These are phyloP conservation scores for Drosophila orena DNA, from an alignment of 1,140 invertebrate genomes.

Conservation along the genomic window DNA sequence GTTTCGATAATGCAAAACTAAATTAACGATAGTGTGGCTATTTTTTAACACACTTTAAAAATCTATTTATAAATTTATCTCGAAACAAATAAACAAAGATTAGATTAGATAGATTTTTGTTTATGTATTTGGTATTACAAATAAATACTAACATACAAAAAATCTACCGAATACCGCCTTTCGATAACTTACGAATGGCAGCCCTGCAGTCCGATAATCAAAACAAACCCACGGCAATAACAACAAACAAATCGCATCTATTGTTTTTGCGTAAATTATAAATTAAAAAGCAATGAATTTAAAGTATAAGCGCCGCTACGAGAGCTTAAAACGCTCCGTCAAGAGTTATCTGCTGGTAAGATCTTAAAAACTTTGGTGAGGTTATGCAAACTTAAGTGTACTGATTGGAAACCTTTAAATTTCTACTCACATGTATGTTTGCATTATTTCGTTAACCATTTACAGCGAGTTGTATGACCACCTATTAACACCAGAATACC, in stretches of 20 bases:
- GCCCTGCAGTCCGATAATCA: constrained; percentile 21
- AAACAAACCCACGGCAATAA: constrained; percentile 23
- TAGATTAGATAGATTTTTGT: constrained; percentile 11
- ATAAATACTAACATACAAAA: not conserved
- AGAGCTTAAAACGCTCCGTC: constrained; percentile 21
- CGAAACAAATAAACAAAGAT: constrained; percentile 6
- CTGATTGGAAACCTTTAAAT: not conserved
- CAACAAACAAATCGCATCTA: not conserved
- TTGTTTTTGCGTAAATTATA: constrained; percentile 18
- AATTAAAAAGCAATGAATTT: constrained; percentile 42
- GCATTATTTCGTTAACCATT: not conserved
- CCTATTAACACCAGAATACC: constrained; percentile 6
- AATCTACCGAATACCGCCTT: constrained; percentile 11
- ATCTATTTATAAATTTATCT: not conserved
- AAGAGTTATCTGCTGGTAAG: constrained; percentile 34
- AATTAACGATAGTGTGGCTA: not conserved
- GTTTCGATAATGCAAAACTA: not conserved
- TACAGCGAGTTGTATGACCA: not conserved
- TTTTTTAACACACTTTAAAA: not conserved
- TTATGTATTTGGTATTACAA: constrained; percentile 4
- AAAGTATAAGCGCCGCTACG: constrained; percentile 32
- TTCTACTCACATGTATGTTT: not conserved
- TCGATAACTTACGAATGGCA: not conserved
- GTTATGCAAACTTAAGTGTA: too few relatives aligned
- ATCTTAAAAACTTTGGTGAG: too few relatives aligned